phyloP scores from a whole-genome alignment of 2,797 vertebrate genomes.

The Pelobates cultripes region DNA sequence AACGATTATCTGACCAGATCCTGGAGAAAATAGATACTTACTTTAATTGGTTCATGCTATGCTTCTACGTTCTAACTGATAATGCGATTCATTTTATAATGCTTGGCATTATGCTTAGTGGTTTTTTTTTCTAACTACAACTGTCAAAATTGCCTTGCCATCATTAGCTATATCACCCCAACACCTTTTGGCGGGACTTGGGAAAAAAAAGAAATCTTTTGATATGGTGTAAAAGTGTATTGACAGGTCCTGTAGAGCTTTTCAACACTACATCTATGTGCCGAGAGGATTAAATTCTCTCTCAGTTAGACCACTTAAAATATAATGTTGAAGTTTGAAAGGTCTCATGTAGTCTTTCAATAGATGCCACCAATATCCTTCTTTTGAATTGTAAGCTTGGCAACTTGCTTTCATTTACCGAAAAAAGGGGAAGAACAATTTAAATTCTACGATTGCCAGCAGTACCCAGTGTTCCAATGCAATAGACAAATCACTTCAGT shows the following conservation, averaged over 20 bases:
- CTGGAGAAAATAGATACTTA: constrained; percentile 24
- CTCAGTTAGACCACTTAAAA: constrained; percentile 44
- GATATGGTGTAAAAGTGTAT: constrained; percentile 36
- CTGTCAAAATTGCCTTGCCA: constrained; percentile 44
- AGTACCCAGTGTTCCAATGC: constrained; percentile 19
- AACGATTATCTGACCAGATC: constrained; percentile 23
- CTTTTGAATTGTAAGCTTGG: constrained; percentile 19
- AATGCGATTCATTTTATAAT: constrained; percentile 35
- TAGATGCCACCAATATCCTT: constrained; percentile 37
- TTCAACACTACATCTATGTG: constrained; percentile 27
- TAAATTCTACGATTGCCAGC: constrained; percentile 7
- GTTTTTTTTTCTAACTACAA: background rate
- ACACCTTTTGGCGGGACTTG: constrained; percentile 46
- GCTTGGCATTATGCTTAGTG: constrained; percentile 19
- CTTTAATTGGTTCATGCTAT: constrained; percentile 48
- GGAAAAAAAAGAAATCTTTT: constrained; percentile 33
- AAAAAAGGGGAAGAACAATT: constrained; percentile 15
- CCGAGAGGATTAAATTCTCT: constrained; percentile 26
- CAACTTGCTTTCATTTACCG: constrained; percentile 22
- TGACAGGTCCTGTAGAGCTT: constrained; percentile 45
- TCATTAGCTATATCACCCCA: constrained; percentile 36
- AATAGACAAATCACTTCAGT: constrained; percentile 30
- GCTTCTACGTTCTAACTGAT: constrained; percentile 19
- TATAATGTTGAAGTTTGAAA: constrained; percentile 46
- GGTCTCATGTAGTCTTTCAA: constrained; percentile 45